phyloP scores from a whole-genome alignment of 2,797 vertebrate species.

The Amniataba percoides region DNA sequence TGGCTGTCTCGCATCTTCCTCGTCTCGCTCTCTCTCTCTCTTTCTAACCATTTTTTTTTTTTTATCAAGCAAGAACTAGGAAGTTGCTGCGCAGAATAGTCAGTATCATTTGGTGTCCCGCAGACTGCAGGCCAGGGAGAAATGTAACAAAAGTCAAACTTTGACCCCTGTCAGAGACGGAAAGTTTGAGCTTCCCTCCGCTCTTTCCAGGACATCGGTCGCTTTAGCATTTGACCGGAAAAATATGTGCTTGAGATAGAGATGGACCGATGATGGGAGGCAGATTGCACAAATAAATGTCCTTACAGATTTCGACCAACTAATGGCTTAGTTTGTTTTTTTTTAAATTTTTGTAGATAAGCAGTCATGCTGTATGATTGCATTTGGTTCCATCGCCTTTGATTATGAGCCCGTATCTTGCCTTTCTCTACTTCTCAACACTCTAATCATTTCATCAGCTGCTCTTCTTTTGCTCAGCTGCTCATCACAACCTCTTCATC shows the following conservation, averaged over 20 bases:
- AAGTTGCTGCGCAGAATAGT: slow-evolving; percentile 47
- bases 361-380: slow-evolving; percentile 51
- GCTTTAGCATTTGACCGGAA: slow-evolving; percentile 10
- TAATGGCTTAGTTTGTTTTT: slow-evolving; percentile 29
- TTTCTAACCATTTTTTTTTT: not conserved
- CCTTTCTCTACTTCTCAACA: slow-evolving; percentile 56
- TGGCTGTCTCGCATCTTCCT: slow-evolving; percentile 8
- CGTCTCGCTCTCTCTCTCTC: slow-evolving; percentile 5
- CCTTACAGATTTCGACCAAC: slow-evolving; percentile 23
- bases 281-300: slow-evolving; percentile 1
- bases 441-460: slow-evolving; percentile 83
- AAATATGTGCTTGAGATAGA: not conserved
- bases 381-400: slow-evolving; percentile 41
- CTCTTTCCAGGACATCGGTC: slow-evolving; percentile 19
- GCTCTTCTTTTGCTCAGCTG: slow-evolving; percentile 74
- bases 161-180: slow-evolving; percentile 41
- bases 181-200: slow-evolving; percentile 7
- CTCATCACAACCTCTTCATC: slow-evolving; percentile 81
- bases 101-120: slow-evolving; percentile 36
- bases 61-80: slow-evolving; percentile 29
- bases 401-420: slow-evolving; percentile 37
- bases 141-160: slow-evolving; percentile 59
- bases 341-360: slow-evolving; percentile 61
- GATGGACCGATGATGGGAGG: not conserved
- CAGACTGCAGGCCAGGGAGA: slow-evolving; percentile 41